Evolutionary conservation across 1,140 invertebrate species (phyloP).

Genomic region (Cydia strobilella): DNA sequence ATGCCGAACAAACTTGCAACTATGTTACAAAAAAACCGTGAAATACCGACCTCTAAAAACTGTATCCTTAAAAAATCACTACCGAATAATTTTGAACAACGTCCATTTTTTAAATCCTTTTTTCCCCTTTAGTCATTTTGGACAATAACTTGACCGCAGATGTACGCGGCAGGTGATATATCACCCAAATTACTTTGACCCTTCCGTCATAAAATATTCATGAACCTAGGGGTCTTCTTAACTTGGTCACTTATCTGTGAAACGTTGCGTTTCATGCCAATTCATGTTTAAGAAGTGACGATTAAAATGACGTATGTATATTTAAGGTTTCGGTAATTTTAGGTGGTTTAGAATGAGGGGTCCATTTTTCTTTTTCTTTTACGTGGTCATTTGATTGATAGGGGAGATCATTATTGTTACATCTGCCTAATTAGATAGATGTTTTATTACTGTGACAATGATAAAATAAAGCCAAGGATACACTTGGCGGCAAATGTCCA

Average conservation of each 20-base stretch:
- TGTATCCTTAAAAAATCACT: constrained; percentile 21
- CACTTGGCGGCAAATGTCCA: too few relatives aligned
- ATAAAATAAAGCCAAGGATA: too few relatives aligned
- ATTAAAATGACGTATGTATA: constrained; percentile 34
- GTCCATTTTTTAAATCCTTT: constrained; percentile 37
- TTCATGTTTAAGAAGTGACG: constrained; percentile 45
- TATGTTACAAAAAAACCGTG: constrained; percentile 2
- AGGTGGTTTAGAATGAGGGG: not conserved
- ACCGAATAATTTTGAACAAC: constrained; percentile 31
- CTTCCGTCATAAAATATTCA: not conserved
- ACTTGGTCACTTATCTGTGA: constrained; percentile 20
- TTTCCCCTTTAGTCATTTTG: constrained; percentile 48
- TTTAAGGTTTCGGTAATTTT: not conserved
- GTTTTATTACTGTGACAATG: constrained; percentile 8
- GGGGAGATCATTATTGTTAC: constrained; percentile 8
- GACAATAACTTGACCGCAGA: constrained; percentile 58
- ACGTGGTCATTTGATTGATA: constrained; percentile 8
- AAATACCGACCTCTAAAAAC: not conserved
- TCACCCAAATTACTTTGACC: not conserved
- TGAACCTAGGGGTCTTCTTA: not conserved
- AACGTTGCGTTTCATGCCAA: constrained; percentile 43
- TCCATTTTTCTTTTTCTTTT: not conserved
- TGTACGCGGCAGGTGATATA: constrained; percentile 53
- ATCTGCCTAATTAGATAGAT: constrained; percentile 24
- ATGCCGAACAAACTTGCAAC: not conserved